Base-by-base conservation (phyloP, 2,888 invertebrate species). In the Agonum fuliginosum region DNA sequence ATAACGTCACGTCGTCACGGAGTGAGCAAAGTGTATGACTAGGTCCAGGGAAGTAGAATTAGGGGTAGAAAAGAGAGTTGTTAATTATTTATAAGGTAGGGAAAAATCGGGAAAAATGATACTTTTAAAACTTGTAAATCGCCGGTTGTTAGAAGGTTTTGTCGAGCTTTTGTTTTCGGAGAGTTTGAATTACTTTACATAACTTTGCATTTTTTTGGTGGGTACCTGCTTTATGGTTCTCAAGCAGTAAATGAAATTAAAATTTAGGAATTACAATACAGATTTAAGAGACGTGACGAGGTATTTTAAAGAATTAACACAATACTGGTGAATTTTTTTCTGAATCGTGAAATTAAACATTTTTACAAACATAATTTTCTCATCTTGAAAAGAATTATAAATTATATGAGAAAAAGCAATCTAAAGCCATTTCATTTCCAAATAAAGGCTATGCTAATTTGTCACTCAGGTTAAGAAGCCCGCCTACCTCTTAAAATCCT, bases 161-260 rank as follows among this genome's bases (percentile, higher is more conserved):
- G 27, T 14, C 30, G 8, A 5, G 30, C 30, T 30, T n/a, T n/a
- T n/a, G n/a, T 54, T 54, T 54, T 1, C 24, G 22, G n/a, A 54
- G 3, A n/a, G 22, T 12, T 62, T 30, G 58, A 62, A 62, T 62
- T 62, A 62, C 30, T 62, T 62, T 62, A 62, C 58, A 62, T 62
- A 62, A 12, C 30, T 62, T 62, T 62, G 58, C 58, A 62, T 62
- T 62, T 62, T 30, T 27, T 48, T 30, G 8, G 48, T 8, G 19
- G 19, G 27, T 12, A 54, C 6, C 43, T 34, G 34, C n/a, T 34
- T 6, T 37, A n/a, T 37, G 10, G 20, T 54, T 24, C n/a, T 24
- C 22, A 24, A 22, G 54, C 22, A 24, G 22, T 54, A 54, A 54
- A 54, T 54, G 17, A 22, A 54, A 54, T 54, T 54, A 54, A 24